These are phyloP conservation scores for Helicolenus hilgendorfi DNA, from an alignment of 2,797 vertebrate genomes.

Conservation along the genomic window DNA sequence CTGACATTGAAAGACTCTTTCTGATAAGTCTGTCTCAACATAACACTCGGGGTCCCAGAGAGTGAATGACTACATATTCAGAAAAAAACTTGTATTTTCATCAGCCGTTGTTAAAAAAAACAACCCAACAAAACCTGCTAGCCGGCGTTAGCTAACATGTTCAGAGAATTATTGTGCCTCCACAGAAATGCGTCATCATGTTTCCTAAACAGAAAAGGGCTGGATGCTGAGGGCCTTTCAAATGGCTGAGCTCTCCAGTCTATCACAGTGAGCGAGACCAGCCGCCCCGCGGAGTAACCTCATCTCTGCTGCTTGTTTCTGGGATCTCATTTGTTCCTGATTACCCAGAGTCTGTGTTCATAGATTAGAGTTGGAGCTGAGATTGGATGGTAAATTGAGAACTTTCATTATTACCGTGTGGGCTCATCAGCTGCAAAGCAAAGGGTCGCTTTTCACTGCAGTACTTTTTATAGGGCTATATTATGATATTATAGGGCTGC, in stretches of 20 bases:
- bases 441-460: background rate
- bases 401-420: background rate
- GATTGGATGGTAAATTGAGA: slow-evolving; percentile 16
- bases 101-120: too few relatives aligned
- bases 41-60: too few relatives aligned
- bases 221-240: slow-evolving; percentile 13
- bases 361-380: background rate
- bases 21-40: too few relatives aligned
- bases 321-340: slow-evolving; percentile 28
- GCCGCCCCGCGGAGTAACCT: slow-evolving; percentile 7
- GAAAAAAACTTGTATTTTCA: too few relatives aligned
- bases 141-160: background rate
- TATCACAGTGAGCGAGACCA: slow-evolving; percentile 5
- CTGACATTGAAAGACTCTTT: too few relatives aligned
- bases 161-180: background rate
- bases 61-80: too few relatives aligned
- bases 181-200: background rate
- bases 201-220: background rate
- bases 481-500: background rate
- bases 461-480: background rate
- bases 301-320: slow-evolving; percentile 34
- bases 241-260: slow-evolving; percentile 22
- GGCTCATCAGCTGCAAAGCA: background rate
- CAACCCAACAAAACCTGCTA: background rate
- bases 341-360: background rate